phyloP scores from a whole-genome alignment of 2,888 invertebrate species.

The Amphipoea lucens region DNA sequence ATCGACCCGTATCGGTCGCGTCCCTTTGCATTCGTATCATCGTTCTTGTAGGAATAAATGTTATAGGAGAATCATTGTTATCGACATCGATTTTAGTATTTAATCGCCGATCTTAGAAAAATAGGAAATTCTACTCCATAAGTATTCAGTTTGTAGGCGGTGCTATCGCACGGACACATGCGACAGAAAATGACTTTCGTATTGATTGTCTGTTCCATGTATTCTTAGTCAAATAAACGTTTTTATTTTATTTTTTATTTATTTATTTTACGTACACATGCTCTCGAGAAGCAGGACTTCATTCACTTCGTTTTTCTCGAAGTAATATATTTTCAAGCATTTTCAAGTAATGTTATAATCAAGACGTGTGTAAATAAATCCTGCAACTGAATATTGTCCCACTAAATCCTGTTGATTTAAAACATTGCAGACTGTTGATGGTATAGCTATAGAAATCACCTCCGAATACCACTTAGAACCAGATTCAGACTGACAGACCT shows the following conservation, averaged over 20 bases:
- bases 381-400: conserved; percentile 12
- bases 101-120: neutral
- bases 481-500: conserved; percentile 7
- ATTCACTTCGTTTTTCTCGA: neutral
- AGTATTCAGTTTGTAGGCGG: conserved; percentile 5
- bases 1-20: conserved; percentile 27
- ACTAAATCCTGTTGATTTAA: conserved; percentile 2
- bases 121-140: neutral
- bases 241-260: conserved; percentile 9
- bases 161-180: conserved; percentile 1
- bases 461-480: neutral
- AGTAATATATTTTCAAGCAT: neutral
- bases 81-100: conserved; percentile 43
- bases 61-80: conserved; percentile 11
- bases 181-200: neutral
- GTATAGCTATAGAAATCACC: neutral
- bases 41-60: conserved; percentile 22
- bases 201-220: neutral
- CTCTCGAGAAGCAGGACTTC: neutral
- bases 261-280: conserved; percentile 6
- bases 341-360: neutral
- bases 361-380: conserved; percentile 12
- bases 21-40: conserved; percentile 39
- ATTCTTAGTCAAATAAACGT: conserved; percentile 2
- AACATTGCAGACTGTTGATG: conserved; percentile 5